These are phyloP conservation scores for Empis livida DNA, from an alignment of 2,888 invertebrate species.

Conservation along the genomic window DNA sequence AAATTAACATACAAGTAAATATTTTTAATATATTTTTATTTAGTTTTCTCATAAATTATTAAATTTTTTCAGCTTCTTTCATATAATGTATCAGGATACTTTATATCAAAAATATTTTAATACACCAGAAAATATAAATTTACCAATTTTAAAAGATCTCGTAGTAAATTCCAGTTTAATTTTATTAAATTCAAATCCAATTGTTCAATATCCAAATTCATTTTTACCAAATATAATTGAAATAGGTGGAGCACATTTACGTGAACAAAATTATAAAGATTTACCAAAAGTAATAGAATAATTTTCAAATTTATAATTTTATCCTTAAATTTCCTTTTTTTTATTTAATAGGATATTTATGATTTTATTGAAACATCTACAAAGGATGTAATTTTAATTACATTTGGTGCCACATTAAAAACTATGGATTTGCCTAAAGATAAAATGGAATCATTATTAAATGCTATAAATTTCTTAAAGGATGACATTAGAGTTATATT, in stretches of 20 bases:
- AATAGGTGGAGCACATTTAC: slow-evolving; percentile 21
- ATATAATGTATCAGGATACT: slow-evolving; percentile 31
- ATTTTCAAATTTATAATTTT: slow-evolving; percentile 17
- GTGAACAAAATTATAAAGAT: too few species aligned
- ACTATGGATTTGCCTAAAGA: slow-evolving; percentile 28
- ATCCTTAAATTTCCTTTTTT: slow-evolving; percentile 16
- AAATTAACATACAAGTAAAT: slow-evolving; percentile 30
- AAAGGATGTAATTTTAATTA: slow-evolving; percentile 35
- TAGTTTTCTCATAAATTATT: background rate
- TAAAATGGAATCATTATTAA: slow-evolving; percentile 26
- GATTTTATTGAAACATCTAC: slow-evolving; percentile 30
- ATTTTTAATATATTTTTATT: background rate
- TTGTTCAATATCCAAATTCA: slow-evolving; percentile 29
- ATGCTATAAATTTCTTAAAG: slow-evolving; percentile 15
- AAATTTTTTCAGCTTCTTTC: slow-evolving; percentile 25
- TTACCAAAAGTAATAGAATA: background rate
- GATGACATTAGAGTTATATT: slow-evolving; percentile 32
- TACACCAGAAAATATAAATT: slow-evolving; percentile 8
- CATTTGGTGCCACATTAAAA: slow-evolving; percentile 34
- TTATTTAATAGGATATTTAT: slow-evolving; percentile 18
- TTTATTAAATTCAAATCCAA: slow-evolving; percentile 32
- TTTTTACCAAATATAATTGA: slow-evolving; percentile 32
- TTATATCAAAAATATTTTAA: slow-evolving; percentile 31
- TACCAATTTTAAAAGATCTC: slow-evolving; percentile 31
- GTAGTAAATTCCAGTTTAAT: slow-evolving; percentile 31